A percentile compares a stretch with the other conserved stretches of the same genome.
phyloP scores from a whole-genome alignment of 1,140 invertebrate species.

The Drosophila kohkoa region DNA sequence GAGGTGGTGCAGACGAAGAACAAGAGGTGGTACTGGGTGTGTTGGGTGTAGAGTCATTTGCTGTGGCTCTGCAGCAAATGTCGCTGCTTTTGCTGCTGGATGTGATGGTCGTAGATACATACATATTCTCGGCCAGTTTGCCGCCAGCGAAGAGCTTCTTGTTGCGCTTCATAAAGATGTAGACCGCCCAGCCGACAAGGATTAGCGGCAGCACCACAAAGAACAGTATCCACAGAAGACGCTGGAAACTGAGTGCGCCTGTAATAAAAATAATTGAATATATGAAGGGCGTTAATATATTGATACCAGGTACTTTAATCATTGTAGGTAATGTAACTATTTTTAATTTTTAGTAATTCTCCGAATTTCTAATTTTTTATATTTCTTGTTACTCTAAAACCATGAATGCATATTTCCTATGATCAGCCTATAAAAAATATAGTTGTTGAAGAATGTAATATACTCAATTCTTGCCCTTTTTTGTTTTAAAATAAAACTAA shows the following conservation, averaged over 20 bases:
- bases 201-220: constrained; percentile 91
- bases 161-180: constrained; percentile 88
- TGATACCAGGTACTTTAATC: too few relatives aligned
- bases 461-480: too few relatives aligned
- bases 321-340: too few relatives aligned
- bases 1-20: constrained; percentile 41
- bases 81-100: constrained; percentile 56
- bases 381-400: too few relatives aligned
- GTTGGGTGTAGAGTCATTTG: constrained; percentile 41
- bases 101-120: constrained; percentile 87
- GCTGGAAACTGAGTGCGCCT: constrained; percentile 90
- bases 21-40: constrained; percentile 23
- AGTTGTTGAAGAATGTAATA: too few relatives aligned
- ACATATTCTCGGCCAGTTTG: constrained; percentile 89
- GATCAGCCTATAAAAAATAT: too few relatives aligned
- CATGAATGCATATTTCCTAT: too few relatives aligned
- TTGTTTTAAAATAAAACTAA: too few relatives aligned
- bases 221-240: constrained; percentile 93
- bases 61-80: constrained; percentile 30
- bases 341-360: too few relatives aligned
- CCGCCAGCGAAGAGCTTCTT: constrained; percentile 87
- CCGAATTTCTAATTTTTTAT: too few relatives aligned
- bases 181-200: constrained; percentile 88
- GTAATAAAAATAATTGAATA: constrained; percentile 73
- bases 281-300: constrained; percentile 4